phyloP scores from a whole-genome alignment of 92 coral and sea anemone genomes.

The Virgularia gustaviana region DNA sequence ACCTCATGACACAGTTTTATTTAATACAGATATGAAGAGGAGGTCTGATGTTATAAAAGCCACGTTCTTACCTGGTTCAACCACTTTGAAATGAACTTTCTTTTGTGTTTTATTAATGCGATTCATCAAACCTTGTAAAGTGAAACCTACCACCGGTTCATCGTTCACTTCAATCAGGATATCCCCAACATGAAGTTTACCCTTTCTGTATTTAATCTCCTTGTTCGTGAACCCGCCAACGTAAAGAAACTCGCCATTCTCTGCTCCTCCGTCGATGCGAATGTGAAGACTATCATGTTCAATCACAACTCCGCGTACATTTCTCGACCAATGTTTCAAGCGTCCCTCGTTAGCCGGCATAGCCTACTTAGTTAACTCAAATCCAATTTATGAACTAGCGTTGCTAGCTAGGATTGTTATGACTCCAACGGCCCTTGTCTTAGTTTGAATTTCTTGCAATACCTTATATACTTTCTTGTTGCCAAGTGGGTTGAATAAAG shows the following conservation, averaged over 20 bases:
- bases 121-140: slow-evolving; percentile 27
- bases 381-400: background rate
- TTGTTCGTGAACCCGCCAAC: slow-evolving; percentile 9
- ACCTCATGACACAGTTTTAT: too few species aligned
- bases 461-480: too few species aligned
- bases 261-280: slow-evolving; percentile 31
- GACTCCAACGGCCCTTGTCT: background rate
- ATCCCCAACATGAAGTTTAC: slow-evolving; percentile 15
- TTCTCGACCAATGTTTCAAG: slow-evolving; percentile 30
- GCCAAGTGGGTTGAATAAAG: too few species aligned
- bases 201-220: slow-evolving; percentile 22
- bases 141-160: slow-evolving; percentile 19
- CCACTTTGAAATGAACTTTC: slow-evolving; percentile 36
- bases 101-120: slow-evolving; percentile 27
- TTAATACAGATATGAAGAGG: too few species aligned
- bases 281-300: slow-evolving; percentile 30
- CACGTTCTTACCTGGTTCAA: slow-evolving; percentile 27
- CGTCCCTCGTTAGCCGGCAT: slow-evolving; percentile 19
- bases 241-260: slow-evolving; percentile 27
- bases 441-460: too few species aligned
- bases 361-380: background rate
- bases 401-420: background rate
- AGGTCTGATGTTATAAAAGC: too few species aligned
- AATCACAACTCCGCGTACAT: slow-evolving; percentile 20
- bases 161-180: slow-evolving; percentile 32